phyloP scores from a whole-genome alignment of 2,888 invertebrate species.

The Leucania comma region DNA sequence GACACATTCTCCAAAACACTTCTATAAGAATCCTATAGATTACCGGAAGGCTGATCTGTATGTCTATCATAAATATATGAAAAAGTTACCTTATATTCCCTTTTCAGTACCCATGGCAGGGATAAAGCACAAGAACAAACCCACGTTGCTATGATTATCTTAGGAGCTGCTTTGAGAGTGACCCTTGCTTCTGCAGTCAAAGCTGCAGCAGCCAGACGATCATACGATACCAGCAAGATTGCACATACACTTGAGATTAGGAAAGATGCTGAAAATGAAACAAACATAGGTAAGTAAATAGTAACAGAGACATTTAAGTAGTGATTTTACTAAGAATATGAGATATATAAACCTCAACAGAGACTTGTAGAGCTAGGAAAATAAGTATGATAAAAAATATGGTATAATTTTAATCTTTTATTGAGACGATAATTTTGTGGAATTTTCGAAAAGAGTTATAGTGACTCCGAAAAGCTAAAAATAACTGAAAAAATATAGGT shows the following conservation, averaged over 20 bases:
- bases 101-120: slow-evolving; percentile 92
- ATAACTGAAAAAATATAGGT: no score
- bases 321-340: no score
- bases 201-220: slow-evolving; percentile 95
- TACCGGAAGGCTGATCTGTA: no score
- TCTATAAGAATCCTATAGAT: no score
- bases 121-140: slow-evolving; percentile 91
- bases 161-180: slow-evolving; percentile 91
- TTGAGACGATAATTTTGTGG: no score
- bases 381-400: no score
- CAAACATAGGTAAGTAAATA: not conserved
- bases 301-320: not conserved
- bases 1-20: no score
- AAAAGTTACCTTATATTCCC: slow-evolving; percentile 90
- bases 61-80: not conserved
- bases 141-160: slow-evolving; percentile 93
- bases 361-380: no score
- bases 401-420: no score
- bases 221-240: slow-evolving; percentile 95
- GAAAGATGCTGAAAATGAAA: slow-evolving; percentile 90
- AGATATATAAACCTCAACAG: no score
- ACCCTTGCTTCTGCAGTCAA: slow-evolving; percentile 93
- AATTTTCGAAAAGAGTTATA: no score
- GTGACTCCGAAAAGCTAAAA: no score
- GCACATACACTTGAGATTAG: slow-evolving; percentile 95